phyloP scores from a whole-genome alignment of 2,113 vertebrate genomes.

The Bos taurus region ARS-UCD2.0 NC_037357.1:51268001-51268500 shows the following conservation, averaged over 20 bases:
- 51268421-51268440: background rate
- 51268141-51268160: background rate
- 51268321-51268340: background rate
- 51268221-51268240: background rate
- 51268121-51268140: background rate
- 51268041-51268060: conserved; percentile 12
- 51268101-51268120: background rate
- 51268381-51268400: background rate
- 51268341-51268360: background rate
- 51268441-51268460: background rate
- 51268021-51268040: background rate
- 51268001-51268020: background rate
- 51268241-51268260: background rate
- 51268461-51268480: background rate
- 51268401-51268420: background rate
- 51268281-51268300: background rate
- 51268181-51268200: conserved; percentile 36
- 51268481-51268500: background rate
- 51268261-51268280: background rate
- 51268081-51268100: background rate
- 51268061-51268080: background rate
- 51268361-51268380: background rate
- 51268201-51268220: background rate
- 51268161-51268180: conserved; percentile 4
- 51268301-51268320: background rate